Evolutionary conservation across 2,797 vertebrate genomes (phyloP).

Genomic region (Mormyrops attenuatus): DNA sequence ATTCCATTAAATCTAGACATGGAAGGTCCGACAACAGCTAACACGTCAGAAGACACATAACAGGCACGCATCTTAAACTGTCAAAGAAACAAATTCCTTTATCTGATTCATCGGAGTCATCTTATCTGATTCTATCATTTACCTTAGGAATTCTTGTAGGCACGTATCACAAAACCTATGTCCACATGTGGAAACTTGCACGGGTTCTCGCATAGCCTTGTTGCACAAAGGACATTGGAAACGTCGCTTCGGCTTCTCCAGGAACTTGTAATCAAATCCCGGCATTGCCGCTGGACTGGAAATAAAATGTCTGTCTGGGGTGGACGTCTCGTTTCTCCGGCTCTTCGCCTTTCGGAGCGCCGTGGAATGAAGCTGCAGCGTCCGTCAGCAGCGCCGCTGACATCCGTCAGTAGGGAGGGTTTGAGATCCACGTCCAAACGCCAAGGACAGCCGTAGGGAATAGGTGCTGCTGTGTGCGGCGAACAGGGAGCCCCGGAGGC

Average conservation of each 20-base stretch:
- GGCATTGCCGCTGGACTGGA: constrained; percentile 72
- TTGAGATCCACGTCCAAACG: not conserved
- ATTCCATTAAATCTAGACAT: not conserved
- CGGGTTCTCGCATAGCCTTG: constrained; percentile 94
- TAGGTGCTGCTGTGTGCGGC: not conserved
- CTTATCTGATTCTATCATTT: constrained; percentile 26
- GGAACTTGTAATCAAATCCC: constrained; percentile 97
- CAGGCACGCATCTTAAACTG: not conserved
- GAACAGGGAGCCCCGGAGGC: not conserved
- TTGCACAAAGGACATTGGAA: constrained; percentile 92
- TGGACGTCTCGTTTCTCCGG: not conserved
- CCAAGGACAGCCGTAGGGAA: not conserved
- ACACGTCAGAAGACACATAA: not conserved
- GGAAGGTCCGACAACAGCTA: not conserved
- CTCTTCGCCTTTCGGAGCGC: not conserved
- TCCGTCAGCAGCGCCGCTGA: not conserved
- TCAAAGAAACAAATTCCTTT: not conserved
- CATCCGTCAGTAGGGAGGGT: constrained; percentile 11
- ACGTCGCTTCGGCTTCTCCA: constrained; percentile 93
- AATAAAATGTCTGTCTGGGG: not conserved
- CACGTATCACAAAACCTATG: constrained; percentile 98
- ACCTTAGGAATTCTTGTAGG: constrained; percentile 98
- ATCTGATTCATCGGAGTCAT: not conserved
- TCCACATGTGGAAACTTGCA: constrained; percentile 96
- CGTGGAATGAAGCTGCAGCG: not conserved